Conservation (phyloP, 1,140 invertebrate genomes). For the Oryctes rhinoceros region DNA sequence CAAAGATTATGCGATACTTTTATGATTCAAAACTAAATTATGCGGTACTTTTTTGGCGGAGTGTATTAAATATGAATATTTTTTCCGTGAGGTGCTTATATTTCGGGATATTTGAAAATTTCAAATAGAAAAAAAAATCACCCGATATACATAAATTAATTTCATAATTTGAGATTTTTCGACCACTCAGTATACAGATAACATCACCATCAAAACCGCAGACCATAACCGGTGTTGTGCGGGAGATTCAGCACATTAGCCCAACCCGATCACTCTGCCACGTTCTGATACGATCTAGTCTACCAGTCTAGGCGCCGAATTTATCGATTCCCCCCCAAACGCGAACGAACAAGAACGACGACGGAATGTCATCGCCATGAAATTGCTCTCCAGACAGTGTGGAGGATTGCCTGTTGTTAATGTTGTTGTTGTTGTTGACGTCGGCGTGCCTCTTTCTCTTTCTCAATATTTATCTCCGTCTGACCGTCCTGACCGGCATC, state of each 20-base stretch:
- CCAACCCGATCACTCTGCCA: background rate
- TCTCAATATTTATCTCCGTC: background rate
- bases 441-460: background rate
- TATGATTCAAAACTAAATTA: too few relatives aligned
- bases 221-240: too few relatives aligned
- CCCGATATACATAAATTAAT: too few relatives aligned
- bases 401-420: conserved; percentile 3
- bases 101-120: too few relatives aligned
- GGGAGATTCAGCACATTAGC: background rate
- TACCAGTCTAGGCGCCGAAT: conserved; percentile 16
- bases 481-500: background rate
- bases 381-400: conserved; percentile 21
- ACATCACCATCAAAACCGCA: too few relatives aligned
- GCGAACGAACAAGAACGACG: background rate
- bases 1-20: too few relatives aligned
- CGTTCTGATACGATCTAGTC: background rate
- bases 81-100: too few relatives aligned
- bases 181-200: too few relatives aligned
- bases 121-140: too few relatives aligned
- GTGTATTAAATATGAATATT: too few relatives aligned
- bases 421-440: conserved; percentile 1
- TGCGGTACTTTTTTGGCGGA: too few relatives aligned
- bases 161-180: too few relatives aligned
- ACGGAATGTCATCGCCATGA: background rate
- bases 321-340: conserved; percentile 5